Evolutionary conservation across 1,140 invertebrate species (phyloP), one percentile per base, ranked within the genome.

Genomic region (Drosophila nigromelanica): DNA sequence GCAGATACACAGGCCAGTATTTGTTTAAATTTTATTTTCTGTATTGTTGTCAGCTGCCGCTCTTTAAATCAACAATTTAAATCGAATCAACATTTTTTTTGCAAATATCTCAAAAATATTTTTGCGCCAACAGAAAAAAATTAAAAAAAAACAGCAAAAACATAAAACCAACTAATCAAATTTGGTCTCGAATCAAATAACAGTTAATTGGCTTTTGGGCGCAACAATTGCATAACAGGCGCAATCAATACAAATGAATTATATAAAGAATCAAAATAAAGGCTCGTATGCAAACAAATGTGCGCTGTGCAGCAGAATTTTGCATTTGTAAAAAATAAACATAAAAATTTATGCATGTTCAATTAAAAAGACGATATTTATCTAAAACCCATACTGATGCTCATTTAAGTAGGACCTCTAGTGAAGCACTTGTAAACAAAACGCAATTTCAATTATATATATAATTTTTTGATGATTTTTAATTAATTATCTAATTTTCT

Each of bases 261-360:
- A 45, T 45, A 8, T 45, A 18, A 33, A 10, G 14, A 68, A n/a
- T 18, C 50, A 42, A 55, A 33, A 63, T 27, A 27, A 2, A 27
- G 1, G 5, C 27, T 27, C 27, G 27, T 33, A 35, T 54, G 24
- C 11, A 56, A 70, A 45, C 33, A n/a, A 66, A 37, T 59, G 69
- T 72, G 62, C 62, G 40, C 43, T 67, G 69, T 72, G 69, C 63
- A 72, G 62, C 50, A 40, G 24, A 70, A 55, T 70, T 33, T 70
- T 51, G 35, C 15, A 51, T 27, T 47, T 50, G 18, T 47, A 55
- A 45, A 5, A 33, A 56, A 56, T 39, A 48, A 51, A 24, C n/a
- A 51, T 33, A 30, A n/a, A 15, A 8, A 5, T 27, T 27, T 5
- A 27, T 27, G 27, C 27, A 27, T 6, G 4, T 6, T 27, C 6